Percentiles rank a stretch among this genome's conserved stretches.
phyloP scores from a whole-genome alignment of 2,888 invertebrate species.

The Oeneis ivallda region DNA sequence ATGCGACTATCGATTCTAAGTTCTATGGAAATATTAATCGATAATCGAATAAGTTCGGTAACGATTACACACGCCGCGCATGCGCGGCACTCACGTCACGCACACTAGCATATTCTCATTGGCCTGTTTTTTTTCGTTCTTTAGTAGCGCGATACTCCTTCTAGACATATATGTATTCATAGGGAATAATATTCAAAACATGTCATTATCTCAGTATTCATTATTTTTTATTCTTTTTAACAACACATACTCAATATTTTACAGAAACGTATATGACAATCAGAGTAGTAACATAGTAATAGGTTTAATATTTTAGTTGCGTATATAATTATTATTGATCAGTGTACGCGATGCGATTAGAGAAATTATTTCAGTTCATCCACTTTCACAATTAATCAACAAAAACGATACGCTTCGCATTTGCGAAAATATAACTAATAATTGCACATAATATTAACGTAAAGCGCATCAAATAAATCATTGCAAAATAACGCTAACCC shows the following conservation, averaged over 20 bases:
- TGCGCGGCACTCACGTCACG: too few relatives aligned
- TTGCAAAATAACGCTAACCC: conserved; percentile 72
- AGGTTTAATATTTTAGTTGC: conserved; percentile 76
- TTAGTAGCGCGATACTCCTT: too few relatives aligned
- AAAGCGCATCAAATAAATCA: conserved; percentile 61
- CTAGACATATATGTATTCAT: too few relatives aligned
- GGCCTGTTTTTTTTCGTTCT: too few relatives aligned
- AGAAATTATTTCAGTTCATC: conserved; percentile 46
- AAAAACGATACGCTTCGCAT: conserved; percentile 48
- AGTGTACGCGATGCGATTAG: conserved; percentile 58
- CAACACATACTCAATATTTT: conserved; percentile 83
- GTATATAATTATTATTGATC: conserved; percentile 64
- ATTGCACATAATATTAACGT: conserved; percentile 58
- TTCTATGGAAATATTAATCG: too few relatives aligned
- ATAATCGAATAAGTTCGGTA: too few relatives aligned
- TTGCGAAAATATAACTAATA: conserved; percentile 53
- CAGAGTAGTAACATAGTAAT: conserved; percentile 79
- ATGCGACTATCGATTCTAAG: too few relatives aligned
- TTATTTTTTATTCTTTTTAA: conserved; percentile 81
- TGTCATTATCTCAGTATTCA: conserved; percentile 70
- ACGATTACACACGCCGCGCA: too few relatives aligned
- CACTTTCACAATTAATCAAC: conserved; percentile 39
- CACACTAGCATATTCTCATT: too few relatives aligned
- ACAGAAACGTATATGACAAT: conserved; percentile 82
- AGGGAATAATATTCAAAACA: too few relatives aligned